Evolutionary conservation across 2,113 vertebrate genomes (phyloP), one percentile per base, ranked within the genome.

Genomic region (Myotis brandtii): DNA sequence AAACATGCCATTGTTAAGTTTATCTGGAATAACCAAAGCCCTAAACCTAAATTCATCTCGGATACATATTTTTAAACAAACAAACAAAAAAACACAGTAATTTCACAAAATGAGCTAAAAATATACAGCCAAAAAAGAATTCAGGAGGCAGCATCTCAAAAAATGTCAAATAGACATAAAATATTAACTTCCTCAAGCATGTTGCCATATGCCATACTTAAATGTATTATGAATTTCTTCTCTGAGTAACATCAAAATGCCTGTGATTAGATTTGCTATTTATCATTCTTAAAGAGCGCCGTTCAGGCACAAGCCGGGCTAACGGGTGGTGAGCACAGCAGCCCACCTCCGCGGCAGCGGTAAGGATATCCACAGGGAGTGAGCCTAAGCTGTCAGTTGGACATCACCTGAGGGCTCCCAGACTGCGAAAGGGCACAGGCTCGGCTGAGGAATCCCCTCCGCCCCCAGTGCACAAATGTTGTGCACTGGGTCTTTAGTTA

Each of bases 11-110:
- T 2, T 82, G 9, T 72, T 92, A 34, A 2, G 17, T 32, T 92
- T 50, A 93, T 23, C 23, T 67, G 48, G 10, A 93, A 92, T 79
- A 43, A 62, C 70, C 43, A 92, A 94, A 64, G 12, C 25, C 48
- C 34, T 62, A 85, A 50, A 6, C 43, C 16, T 81, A 9, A 32
- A 92, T 54, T 89, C 32, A 91, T 70, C 52, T 32, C 89, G 16
- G 34, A 88, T 91, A 66, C 14, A 40, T 76, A 84, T 27, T 87
- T 79, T 95, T 85, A 95, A 92, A 86, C 23, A 64, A 86, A 54
- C 23, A 84, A 88, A 40, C n/a, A 70, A 86, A 54, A 56, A 84
- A 88, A 40, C 40, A 87, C 6, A 77, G 18, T 16, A 59, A 11
- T 43, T 43, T 89, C 32, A 76, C 30, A 95, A 75, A 87, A 81